Evolutionary conservation across 1,140 invertebrate species (phyloP), one percentile per base, ranked within the genome.

Genomic region (Drosophila santomea): DNA sequence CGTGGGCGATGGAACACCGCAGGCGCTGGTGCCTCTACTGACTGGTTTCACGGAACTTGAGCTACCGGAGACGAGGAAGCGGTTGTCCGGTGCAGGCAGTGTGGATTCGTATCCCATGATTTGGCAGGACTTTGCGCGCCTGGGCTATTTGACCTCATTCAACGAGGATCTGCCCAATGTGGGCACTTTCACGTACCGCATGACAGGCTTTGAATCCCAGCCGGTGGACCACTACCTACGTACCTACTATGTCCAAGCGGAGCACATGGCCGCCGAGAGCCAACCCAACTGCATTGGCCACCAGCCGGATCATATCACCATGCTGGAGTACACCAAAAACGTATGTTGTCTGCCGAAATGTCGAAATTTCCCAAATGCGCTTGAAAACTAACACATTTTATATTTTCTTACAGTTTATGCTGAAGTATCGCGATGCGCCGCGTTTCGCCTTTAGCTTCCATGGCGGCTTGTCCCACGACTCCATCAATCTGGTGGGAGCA

Each of bases 171-270:
- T 95, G 71, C 95, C 97, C 1, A 93, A 94, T 80, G 95, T 97
- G 10, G 97, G 98, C 0, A 98, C 97, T 0, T 99, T 98, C 85
- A 98, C 97, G 25, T 98, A 98, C 92, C 94, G 98, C 11, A 94
- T 99, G 85, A 96, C 97, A 67, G 98, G 98, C 1, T 99, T 99
- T 92, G 93, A 95, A 14, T 80, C 93, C 1, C 95, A 96, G 74
- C 98, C 98, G 0, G 97, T 97, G 0, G 96, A 98, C 93, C 98
- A 99, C 93, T 99, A 98, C 86, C 95, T 98, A 93, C 93, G 97
- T 35, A 95, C 96, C 0, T 98, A 95, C 91, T 97, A 96, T 80
- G 92, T 95, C 51, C 93, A 94, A 69, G 93, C 94, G 0, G 82
- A 93, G 0, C 84, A 84, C 8, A 82, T 91, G 5, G 93, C 93